A percentile compares a stretch with the other conserved stretches of the same genome.
Evolutionary conservation across 2,797 vertebrate genomes (phyloP).

Genomic region (Sphenopsis melanotis): DNA sequence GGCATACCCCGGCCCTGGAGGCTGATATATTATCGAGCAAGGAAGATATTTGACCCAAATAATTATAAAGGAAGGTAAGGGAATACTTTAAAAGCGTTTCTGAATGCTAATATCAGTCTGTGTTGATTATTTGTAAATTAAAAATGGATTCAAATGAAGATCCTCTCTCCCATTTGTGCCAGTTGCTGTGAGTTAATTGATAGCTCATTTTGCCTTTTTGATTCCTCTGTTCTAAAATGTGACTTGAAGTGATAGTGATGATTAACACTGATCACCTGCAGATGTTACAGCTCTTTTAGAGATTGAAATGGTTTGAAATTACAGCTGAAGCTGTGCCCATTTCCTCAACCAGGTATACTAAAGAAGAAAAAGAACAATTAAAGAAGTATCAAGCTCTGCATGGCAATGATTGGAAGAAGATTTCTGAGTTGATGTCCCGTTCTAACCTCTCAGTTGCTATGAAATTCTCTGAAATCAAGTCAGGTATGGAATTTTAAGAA

Average conservation of each 20-base stretch:
- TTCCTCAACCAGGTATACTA: constrained; percentile 62
- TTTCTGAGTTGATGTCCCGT: constrained; percentile 71
- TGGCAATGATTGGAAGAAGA: constrained; percentile 77
- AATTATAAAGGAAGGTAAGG: constrained; percentile 77
- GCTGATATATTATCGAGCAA: constrained; percentile 70
- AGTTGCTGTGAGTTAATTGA: background rate
- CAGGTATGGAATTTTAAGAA: constrained; percentile 24
- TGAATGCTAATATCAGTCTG: background rate
- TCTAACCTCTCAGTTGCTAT: constrained; percentile 68
- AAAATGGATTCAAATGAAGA: background rate
- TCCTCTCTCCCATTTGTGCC: background rate
- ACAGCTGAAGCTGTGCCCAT: background rate
- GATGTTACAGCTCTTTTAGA: background rate
- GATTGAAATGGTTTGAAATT: background rate
- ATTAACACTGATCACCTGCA: background rate
- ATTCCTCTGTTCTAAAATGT: background rate
- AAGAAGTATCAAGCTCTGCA: constrained; percentile 65
- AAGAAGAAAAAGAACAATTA: constrained; percentile 60
- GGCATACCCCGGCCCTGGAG: constrained; percentile 72
- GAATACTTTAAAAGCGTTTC: background rate
- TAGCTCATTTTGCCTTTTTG: background rate
- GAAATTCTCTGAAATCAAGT: constrained; percentile 73
- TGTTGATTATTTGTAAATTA: background rate
- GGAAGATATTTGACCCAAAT: constrained; percentile 75
- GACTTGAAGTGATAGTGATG: background rate